Base-by-base conservation (phyloP, 2,113 vertebrate genomes). In the Vicugna pacos region DNA sequence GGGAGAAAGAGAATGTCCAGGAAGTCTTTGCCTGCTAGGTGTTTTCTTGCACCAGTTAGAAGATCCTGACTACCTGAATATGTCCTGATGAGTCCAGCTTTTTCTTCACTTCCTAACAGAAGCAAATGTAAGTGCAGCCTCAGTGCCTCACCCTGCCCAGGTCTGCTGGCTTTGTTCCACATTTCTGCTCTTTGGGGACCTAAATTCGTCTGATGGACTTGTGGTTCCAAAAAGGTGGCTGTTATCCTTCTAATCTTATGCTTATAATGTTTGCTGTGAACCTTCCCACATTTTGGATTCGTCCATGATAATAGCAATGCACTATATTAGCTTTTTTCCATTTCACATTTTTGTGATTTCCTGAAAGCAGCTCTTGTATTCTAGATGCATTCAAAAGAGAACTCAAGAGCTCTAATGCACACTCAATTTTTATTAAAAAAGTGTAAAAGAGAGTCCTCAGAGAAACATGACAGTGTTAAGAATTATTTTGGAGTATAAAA, bases 341-440 rank as follows among this genome's bases (percentile, higher is more conserved):
- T 93, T 96, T 82, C 62, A 14, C 67, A 48, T 96, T 94, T 94
- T 91, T 48, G 38, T 83, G 77, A 94, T 89, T 94, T 93, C 93
- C 87, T 81, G 77, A 95, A 82, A 86, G 91, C 4, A 28, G 85
- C 73, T 85, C 95, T 96, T 95, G 77, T 87, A 65, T 84, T 93
- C 92, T 89, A 35, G 52, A 86, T 89, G 67, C 69, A 64, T 93
- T 91, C 70, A 67, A 42, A 93, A 89, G 96, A 93, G 73, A 86
- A 96, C 77, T 97, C 83, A 82, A 95, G 95, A 92, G 73, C 69
- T 91, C 96, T 95, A 91, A 94, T 60, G 89, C 48, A 81, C 54
- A 96, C 86, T 97, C 86, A 80, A 54, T 89, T 97, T 98, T 89
- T 91, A 94, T 83, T 86, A 76, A 93, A 96, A 80, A 56, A 80